Evolutionary conservation across 2,797 vertebrate genomes (phyloP).

Genomic region (Enoplosus armatus): DNA sequence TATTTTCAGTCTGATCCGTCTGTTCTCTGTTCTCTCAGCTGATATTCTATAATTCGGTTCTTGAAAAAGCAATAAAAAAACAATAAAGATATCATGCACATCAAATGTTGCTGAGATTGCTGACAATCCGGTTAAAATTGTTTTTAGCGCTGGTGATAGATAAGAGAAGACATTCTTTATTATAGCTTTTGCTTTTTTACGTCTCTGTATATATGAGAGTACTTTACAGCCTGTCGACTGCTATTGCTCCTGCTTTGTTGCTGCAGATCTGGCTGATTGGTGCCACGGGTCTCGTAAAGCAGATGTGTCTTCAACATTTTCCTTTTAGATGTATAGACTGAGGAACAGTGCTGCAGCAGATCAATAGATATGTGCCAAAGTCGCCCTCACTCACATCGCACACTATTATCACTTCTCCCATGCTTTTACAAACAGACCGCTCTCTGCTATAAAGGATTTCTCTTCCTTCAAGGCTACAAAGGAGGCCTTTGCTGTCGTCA

Average conservation of each 20-base stretch:
- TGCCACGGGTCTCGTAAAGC: slow-evolving; percentile 12
- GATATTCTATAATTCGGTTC: neutral
- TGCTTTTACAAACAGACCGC: neutral
- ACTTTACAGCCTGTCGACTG: neutral
- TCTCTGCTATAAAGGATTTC: neutral
- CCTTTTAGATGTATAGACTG: slow-evolving; percentile 19
- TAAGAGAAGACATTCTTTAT: neutral
- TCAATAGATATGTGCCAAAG: slow-evolving; percentile 25
- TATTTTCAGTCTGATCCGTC: neutral
- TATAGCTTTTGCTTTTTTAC: neutral
- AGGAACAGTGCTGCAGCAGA: neutral
- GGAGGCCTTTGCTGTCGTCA: slow-evolving; percentile 9
- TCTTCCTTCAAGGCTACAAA: slow-evolving; percentile 18
- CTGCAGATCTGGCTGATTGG: neutral
- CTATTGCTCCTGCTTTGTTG: neutral
- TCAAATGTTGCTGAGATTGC: neutral
- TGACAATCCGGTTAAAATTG: neutral
- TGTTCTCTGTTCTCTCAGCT: neutral
- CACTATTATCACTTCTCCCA: slow-evolving; percentile 10
- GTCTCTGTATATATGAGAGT: neutral
- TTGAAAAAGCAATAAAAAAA: slow-evolving; percentile 24
- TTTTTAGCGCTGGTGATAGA: neutral
- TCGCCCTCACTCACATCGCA: neutral
- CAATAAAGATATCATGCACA: slow-evolving; percentile 9
- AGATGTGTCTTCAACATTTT: slow-evolving; percentile 12